Base-by-base conservation (phyloP, 23 tunicate species). In the Halocynthia aurantium region DNA sequence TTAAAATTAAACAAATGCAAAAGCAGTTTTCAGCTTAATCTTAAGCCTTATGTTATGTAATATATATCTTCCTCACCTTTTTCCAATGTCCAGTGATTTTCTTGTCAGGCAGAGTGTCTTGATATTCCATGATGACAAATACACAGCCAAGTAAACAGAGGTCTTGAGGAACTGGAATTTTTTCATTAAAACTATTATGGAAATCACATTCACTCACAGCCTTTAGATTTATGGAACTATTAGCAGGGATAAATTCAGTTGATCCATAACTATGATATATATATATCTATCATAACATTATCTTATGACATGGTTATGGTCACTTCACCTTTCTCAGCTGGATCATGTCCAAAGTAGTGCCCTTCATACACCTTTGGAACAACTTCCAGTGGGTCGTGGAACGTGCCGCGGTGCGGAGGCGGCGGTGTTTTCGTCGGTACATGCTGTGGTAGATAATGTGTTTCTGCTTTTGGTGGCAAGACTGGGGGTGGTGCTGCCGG, bases 131-230 rank as follows among this genome's bases (percentile, higher is more conserved):
- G 40, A 92, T 86, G 44, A 83, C 75, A 55, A 92, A 92, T 8
- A 92, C 84, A 61, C 98, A 92, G 6, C 98, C 98, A 21, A 92
- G 80, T 55, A 92, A 52, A 61, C 86, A 92, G 52, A 92, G 62
- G 51, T 78, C 81, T 12, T 67, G 78, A 15, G 98, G 81, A 61
- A 92, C 98, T 92, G 53, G 64, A 55, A 75, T 2, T 20, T 7
- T 31, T n/a, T n/a, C n/a, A 31, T 64, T 15, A 75, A 50, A 10
- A 44, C 13, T 72, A 13, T 50, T n/a, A 49, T 40, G 19, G 5
- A 12, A 51, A 49, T 40, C 11, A 72, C 19, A 44, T 1, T 68
- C 22, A 68, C 12, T 68, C 22, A 68, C 12, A 31, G 44, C 44
- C 44, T 1, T 31, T 31, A 31, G 44, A 31, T 31, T 31, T n/a